Base-by-base conservation (phyloP, 2,888 invertebrate species). In the Scaeva pyrastri region DNA sequence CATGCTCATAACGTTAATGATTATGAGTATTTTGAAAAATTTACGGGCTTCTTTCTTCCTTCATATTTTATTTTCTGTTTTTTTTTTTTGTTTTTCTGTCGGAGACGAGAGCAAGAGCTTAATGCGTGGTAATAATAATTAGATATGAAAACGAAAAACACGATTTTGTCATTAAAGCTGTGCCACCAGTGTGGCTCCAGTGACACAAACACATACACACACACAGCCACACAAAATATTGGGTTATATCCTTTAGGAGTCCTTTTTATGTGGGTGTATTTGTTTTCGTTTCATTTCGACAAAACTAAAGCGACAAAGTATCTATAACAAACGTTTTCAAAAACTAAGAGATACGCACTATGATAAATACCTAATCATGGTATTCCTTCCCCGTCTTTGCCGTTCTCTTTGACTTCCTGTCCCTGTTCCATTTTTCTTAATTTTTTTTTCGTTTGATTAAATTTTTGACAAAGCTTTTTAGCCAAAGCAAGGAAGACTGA, bases 101-200 rank as follows among this genome's bases (percentile, higher is more conserved):
- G 45, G 45, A 45, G 48, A n/a, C 31, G 8, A 8, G 31, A 31
- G 31, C n/a, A n/a, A 31, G 19, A 48, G 64, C 64, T 72, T 76
- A 85, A 85, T 85, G 84, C 80, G 84, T 76, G 84, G 84, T 75
- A 72, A 75, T 72, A 80, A 60, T 72, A 80, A 85, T 85, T 85
- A 85, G 84, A 85, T 80, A 80, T 68, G 72, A 75, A 76, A 72
- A 72, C 68, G n/a, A 72, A 76, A 72, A 73, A 76, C 84, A 85
- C 84, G 84, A 85, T 76, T 85, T 85, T 85, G 84, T 85, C 84
- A 85, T 85, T 85, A 85, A 85, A 43, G 77, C 26, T n/a, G 45
- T 23, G 68, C 52, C 66, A 66, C 36, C 55, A 50, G 36, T 43
- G 55, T 39, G 56, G 55, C 36, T 31, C 50, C 11, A 48, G 39